phyloP scores from a whole-genome alignment of 2,888 invertebrate genomes.

The Pogonocherus hispidulus region DNA sequence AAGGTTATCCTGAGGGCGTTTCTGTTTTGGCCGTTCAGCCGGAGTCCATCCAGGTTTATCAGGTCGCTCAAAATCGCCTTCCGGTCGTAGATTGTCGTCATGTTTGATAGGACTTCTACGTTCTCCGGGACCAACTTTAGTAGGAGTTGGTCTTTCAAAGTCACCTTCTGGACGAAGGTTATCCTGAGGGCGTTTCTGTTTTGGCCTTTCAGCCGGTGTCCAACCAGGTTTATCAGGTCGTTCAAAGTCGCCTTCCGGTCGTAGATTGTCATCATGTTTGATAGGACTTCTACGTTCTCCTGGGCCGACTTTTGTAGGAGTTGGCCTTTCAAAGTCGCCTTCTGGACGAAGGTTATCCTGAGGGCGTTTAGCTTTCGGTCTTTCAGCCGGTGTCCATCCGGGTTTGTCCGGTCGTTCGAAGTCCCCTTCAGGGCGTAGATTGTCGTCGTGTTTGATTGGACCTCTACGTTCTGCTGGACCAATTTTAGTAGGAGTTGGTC shows the following conservation, averaged over 20 bases:
- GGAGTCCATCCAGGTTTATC: slow-evolving; percentile 54
- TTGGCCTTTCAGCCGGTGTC: slow-evolving; percentile 64
- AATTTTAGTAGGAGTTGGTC: slow-evolving; percentile 69
- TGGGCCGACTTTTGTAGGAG: slow-evolving; percentile 62
- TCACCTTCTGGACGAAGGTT: slow-evolving; percentile 68
- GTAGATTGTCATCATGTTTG: slow-evolving; percentile 72
- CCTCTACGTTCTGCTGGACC: slow-evolving; percentile 70
- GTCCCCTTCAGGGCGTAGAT: slow-evolving; percentile 70
- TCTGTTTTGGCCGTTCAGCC: slow-evolving; percentile 66
- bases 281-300: slow-evolving; percentile 67
- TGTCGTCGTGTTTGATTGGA: slow-evolving; percentile 70
- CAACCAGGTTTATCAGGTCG: slow-evolving; percentile 62
- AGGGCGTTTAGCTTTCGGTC: slow-evolving; percentile 62
- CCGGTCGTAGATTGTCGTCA: slow-evolving; percentile 72
- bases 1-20: slow-evolving; percentile 69
- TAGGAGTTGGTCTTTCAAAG: slow-evolving; percentile 67
- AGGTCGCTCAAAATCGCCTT: slow-evolving; percentile 70
- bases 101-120: slow-evolving; percentile 67
- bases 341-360: slow-evolving; percentile 59
- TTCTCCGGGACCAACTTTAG: slow-evolving; percentile 65
- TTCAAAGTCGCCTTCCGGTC: slow-evolving; percentile 70
- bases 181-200: slow-evolving; percentile 69
- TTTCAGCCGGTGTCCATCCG: slow-evolving; percentile 64
- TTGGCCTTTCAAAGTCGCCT: slow-evolving; percentile 73
- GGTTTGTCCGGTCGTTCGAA: slow-evolving; percentile 70